Evolutionary conservation across 2,888 invertebrate genomes (phyloP), one percentile per base, ranked within the genome.

Genomic region (Priapulus caudatus): DNA sequence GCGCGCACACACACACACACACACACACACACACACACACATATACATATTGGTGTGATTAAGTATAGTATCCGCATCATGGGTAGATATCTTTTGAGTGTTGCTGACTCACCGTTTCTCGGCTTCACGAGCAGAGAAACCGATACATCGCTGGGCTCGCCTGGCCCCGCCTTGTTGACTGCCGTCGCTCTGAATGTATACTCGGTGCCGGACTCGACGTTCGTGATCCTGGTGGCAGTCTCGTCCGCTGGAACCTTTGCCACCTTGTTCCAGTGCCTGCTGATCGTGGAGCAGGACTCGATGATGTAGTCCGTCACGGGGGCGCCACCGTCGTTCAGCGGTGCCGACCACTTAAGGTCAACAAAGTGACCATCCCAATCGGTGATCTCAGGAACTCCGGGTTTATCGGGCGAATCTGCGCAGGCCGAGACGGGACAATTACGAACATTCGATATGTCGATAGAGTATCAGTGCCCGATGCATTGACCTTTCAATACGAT

Each of bases 281-380:
- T n/a, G n/a, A 33, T 10, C 33, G 33, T 10, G 10, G 33, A 10
- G 10, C 33, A n/a, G 10, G 10, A 10, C 33, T 33, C 33, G n/a
- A 33, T 33, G 10, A 33, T 10, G 33, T 33, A 33, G n/a, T 33
- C 71, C 64, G 67, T 62, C 52, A 72, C 68, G 1, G 69, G 68
- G 56, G 70, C 71, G 15, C 72, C 72, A 50, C 72, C 72, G 64
- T 72, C 72, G 48, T 57, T 55, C 4, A 55, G 53, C n/a, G 72
- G 72, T 52, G 64, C 60, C 57, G 71, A 70, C 72, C 72, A 72
- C 43, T 63, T 63, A 22, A 72, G 79, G 64, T 89, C 90, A 61
- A 90, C 87, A 69, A 89, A 89, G 65, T 83, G 87, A 47, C 88
- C 86, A 50, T 89, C 87, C 86, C 91, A 91, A 72, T 93, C 92